Base-by-base conservation (phyloP, 2,113 vertebrate species). In the Ciconia stormi region DNA sequence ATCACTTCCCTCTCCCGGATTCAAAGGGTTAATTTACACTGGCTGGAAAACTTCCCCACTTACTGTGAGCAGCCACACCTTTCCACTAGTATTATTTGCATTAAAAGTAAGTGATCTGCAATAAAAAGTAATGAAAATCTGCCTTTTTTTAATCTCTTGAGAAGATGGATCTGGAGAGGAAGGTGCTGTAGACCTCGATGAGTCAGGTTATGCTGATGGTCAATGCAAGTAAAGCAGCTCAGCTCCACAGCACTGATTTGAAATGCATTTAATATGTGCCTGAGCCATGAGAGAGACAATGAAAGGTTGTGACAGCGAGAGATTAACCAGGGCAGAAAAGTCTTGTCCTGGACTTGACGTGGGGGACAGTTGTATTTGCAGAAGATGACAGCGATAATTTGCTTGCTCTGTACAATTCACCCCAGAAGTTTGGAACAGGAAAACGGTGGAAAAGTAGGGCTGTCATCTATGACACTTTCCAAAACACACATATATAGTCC, bases 341-440 rank as follows among this genome's bases (percentile, higher is more conserved):
- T 47, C 52, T 90, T 1, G 1, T 83, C 65, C 49, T 61, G 44
- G 49, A 72, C 52, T 79, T 85, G n/a, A 95, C 26, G 18, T 5
- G 29, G 70, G 46, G 52, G 50, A 81, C 47, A 78, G 66, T 46
- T 87, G 38, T 25, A 36, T 55, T 52, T 96, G 84, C 77, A 87
- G 63, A 83, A 95, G 52, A 66, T 88, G 44, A 93, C 91, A 94
- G 72, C 13, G 10, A 25, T 90, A 73, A 79, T 73, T 93, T 94
- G 26, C 58, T 96, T 84, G 29, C 70, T 96, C 30, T 34, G 25
- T 89, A 50, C 18, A 97, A 3, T 82, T 88, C 46, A 72, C 58
- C 47, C n/a, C 40, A 59, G 76, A 89, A 76, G 12, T 73, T 59
- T 82, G 67, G 61, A 89, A 44, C 7, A 66, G 65, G 29, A 47